Conservation (phyloP, 2,888 invertebrate genomes). For the Coremacera marginata region DNA sequence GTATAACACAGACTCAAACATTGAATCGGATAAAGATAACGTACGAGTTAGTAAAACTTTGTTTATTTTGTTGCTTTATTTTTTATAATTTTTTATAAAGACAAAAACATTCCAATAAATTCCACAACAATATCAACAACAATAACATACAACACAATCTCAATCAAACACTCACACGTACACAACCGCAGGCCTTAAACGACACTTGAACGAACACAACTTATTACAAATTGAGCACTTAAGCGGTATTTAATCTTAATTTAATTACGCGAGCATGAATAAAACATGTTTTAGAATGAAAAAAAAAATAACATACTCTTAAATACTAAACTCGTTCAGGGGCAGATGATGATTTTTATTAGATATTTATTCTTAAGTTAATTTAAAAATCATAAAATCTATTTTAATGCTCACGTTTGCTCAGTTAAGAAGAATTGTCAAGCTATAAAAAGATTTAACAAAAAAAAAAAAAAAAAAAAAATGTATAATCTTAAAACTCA, state of each 20-base stretch:
- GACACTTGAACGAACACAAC: slow-evolving; percentile 4
- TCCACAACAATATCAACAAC: background rate
- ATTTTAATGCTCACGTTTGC: background rate
- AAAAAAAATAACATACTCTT: background rate
- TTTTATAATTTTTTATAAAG: background rate
- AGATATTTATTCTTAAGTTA: too few relatives aligned
- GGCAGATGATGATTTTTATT: too few relatives aligned
- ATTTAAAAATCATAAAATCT: too few relatives aligned
- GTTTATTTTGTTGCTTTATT: background rate
- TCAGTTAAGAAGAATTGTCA: background rate
- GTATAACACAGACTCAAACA: too few relatives aligned
- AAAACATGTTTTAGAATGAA: background rate
- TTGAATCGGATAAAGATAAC: too few relatives aligned
- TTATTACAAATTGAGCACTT: slow-evolving; percentile 25
- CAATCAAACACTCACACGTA: background rate
- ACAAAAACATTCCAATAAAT: slow-evolving; percentile 6
- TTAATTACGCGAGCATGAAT: slow-evolving; percentile 16
- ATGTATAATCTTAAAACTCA: background rate
- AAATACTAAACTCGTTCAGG: background rate
- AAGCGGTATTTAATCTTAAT: slow-evolving; percentile 32
- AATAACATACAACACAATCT: too few relatives aligned
- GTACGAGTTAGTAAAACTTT: background rate
- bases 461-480: background rate
- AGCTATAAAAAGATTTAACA: background rate
- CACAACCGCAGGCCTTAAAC: background rate